phyloP scores from a whole-genome alignment of 2,888 invertebrate species.

The Acanthosepion esculentum region DNA sequence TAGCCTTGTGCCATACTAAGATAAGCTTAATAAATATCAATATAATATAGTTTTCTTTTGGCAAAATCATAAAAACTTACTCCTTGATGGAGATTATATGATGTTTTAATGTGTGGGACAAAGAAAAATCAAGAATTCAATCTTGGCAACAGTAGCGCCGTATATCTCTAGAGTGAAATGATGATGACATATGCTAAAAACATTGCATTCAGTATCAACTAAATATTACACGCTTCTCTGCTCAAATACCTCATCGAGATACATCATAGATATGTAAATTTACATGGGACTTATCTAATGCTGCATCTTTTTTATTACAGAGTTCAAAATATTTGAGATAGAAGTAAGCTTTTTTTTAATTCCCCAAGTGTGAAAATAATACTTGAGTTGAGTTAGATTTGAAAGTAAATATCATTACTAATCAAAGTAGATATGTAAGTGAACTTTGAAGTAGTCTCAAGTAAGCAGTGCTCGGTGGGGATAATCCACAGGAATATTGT shows the following conservation, averaged over 20 bases:
- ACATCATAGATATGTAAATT: not conserved
- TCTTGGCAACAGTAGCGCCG: not conserved
- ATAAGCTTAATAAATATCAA: too few relatives aligned
- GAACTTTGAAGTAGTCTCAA: conserved; percentile 33
- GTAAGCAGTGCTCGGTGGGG: not conserved
- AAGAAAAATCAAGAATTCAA: not conserved
- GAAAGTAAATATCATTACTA: conserved; percentile 8
- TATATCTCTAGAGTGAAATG: not conserved
- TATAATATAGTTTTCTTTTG: too few relatives aligned
- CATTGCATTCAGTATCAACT: conserved; percentile 33
- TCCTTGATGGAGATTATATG: too few relatives aligned
- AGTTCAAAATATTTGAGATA: conserved; percentile 11
- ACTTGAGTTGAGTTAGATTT: not conserved
- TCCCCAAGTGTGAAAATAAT: conserved; percentile 20
- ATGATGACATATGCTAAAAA: conserved; percentile 33
- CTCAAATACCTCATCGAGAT: conserved; percentile 7
- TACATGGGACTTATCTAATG: not conserved
- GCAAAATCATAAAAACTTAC: too few relatives aligned
- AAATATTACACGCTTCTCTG: conserved; percentile 33
- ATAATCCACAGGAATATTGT: not conserved
- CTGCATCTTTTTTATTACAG: conserved; percentile 21
- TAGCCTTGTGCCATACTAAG: too few relatives aligned
- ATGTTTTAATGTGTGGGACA: not conserved
- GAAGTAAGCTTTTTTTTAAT: not conserved
- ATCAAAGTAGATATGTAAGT: conserved; percentile 33